Evolutionary conservation across 2,113 vertebrate genomes (phyloP).

Genomic region (Albula glossodonta): DNA sequence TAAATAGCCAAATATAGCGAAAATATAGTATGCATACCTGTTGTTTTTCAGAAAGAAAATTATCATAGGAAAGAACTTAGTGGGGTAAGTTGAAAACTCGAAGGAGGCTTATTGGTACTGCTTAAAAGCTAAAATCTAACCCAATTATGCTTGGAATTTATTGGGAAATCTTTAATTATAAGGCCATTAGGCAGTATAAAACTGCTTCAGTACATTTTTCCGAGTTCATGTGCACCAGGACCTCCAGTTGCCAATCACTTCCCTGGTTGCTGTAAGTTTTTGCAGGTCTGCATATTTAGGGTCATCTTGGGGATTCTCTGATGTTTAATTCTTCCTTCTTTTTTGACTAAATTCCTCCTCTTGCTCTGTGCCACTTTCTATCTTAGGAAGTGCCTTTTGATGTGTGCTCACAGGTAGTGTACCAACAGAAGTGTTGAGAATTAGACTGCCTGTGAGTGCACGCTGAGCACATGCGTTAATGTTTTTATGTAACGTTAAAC

Average conservation of each 20-base stretch:
- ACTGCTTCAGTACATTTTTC: conserved; percentile 52
- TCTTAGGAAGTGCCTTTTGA: neutral
- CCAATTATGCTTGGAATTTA: conserved; percentile 20
- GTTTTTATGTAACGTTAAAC: neutral
- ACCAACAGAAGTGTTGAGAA: neutral
- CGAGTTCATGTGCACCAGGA: conserved; percentile 52
- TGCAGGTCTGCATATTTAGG: conserved; percentile 41
- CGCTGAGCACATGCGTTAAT: neutral
- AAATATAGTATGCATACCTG: conserved; percentile 68
- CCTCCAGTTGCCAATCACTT: conserved; percentile 52
- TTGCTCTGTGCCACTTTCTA: neutral
- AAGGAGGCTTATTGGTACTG: conserved; percentile 58
- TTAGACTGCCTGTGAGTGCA: neutral
- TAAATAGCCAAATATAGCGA: conserved; percentile 54
- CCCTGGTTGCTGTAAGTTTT: conserved; percentile 4
- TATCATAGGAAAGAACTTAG: conserved; percentile 78
- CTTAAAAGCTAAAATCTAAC: conserved; percentile 40
- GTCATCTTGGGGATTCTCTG: conserved; percentile 42
- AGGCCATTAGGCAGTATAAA: neutral
- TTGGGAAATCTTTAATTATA: conserved; percentile 46
- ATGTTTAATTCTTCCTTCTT: too few relatives aligned
- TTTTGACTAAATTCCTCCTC: neutral
- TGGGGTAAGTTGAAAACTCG: conserved; percentile 68
- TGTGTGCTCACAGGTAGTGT: neutral
- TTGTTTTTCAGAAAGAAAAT: conserved; percentile 81